These are phyloP conservation scores for Kuschelorhynchus macadamiae DNA, from an alignment of 2,888 invertebrate genomes.

Conservation along the genomic window DNA sequence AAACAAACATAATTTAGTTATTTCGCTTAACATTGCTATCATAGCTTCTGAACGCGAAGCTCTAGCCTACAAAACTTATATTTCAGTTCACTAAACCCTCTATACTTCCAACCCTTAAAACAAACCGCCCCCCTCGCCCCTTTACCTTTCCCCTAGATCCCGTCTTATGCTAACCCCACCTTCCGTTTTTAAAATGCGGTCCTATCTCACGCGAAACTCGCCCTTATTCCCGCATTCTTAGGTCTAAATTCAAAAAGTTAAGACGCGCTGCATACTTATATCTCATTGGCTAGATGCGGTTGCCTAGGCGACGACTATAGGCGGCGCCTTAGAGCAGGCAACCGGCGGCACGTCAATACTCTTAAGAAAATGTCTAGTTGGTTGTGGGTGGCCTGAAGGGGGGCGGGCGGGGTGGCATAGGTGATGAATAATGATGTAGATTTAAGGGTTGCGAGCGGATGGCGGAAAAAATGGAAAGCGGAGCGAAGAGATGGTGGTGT, in stretches of 20 bases:
- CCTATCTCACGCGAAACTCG: slow-evolving; percentile 65
- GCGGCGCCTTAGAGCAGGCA: slow-evolving; percentile 51
- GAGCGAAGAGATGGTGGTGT: too few relatives aligned
- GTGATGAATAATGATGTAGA: slow-evolving; percentile 37
- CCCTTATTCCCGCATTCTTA: slow-evolving; percentile 62
- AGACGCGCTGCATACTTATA: slow-evolving; percentile 66
- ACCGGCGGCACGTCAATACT: slow-evolving; percentile 48
- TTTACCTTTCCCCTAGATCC: slow-evolving; percentile 50
- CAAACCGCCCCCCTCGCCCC: slow-evolving; percentile 48
- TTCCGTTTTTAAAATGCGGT: slow-evolving; percentile 58
- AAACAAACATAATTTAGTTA: too few relatives aligned
- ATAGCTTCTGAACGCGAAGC: too few relatives aligned
- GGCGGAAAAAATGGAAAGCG: too few relatives aligned
- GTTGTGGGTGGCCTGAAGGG: slow-evolving; percentile 19
- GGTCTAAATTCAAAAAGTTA: slow-evolving; percentile 62
- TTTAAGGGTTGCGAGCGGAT: slow-evolving; percentile 24
- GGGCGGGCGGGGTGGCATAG: slow-evolving; percentile 20
- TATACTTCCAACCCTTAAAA: slow-evolving; percentile 62
- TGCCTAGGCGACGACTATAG: slow-evolving; percentile 63
- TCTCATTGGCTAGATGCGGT: slow-evolving; percentile 67
- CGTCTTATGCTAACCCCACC: slow-evolving; percentile 48
- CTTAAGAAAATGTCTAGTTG: slow-evolving; percentile 45
- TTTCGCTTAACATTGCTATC: too few relatives aligned
- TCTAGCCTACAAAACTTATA: slow-evolving; percentile 34
- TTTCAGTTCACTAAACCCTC: slow-evolving; percentile 38